phyloP scores from a whole-genome alignment of 2,888 invertebrate genomes.

The Microplitis deprimator region DNA sequence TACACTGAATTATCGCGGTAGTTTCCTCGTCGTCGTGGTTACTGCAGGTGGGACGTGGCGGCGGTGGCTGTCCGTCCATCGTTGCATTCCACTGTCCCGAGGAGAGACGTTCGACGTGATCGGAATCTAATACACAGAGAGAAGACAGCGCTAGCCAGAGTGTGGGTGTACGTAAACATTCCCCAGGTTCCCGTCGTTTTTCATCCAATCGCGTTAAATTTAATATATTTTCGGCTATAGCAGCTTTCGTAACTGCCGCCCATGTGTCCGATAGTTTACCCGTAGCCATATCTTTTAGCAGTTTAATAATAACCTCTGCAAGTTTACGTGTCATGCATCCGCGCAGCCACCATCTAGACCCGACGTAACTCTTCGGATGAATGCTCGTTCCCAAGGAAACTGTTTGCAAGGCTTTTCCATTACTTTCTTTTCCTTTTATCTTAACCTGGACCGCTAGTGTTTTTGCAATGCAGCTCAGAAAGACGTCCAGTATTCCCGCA shows the following conservation, averaged over 20 bases:
- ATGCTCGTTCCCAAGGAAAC: slow-evolving; percentile 76
- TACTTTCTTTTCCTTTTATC: slow-evolving; percentile 77
- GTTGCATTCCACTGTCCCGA: slow-evolving; percentile 84
- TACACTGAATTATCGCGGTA: slow-evolving; percentile 92
- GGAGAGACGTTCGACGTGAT: slow-evolving; percentile 87
- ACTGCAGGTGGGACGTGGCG: slow-evolving; percentile 83
- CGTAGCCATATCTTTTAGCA: slow-evolving; percentile 93
- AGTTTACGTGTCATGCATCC: slow-evolving; percentile 88
- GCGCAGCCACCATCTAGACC: slow-evolving; percentile 86
- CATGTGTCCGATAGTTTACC: slow-evolving; percentile 89
- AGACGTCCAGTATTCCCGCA: slow-evolving; percentile 88
- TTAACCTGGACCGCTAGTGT: slow-evolving; percentile 92
- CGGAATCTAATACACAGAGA: slow-evolving; percentile 91
- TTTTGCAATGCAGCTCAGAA: slow-evolving; percentile 92
- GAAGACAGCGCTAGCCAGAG: slow-evolving; percentile 95
- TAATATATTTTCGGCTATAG: slow-evolving; percentile 89
- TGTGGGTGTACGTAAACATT: slow-evolving; percentile 87
- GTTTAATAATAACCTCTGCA: slow-evolving; percentile 88
- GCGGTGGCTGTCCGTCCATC: slow-evolving; percentile 74
- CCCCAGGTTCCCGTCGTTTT: slow-evolving; percentile 80
- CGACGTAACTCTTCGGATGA: slow-evolving; percentile 75
- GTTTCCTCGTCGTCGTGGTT: slow-evolving; percentile 98
- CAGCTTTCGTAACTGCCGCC: slow-evolving; percentile 89
- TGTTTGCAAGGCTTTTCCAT: slow-evolving; percentile 71
- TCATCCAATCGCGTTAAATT: slow-evolving; percentile 88